A percentile compares a stretch with the other conserved stretches of the same genome.
Conservation (phyloP, 2,888 invertebrate genomes). For the Agrotis segetum region DNA sequence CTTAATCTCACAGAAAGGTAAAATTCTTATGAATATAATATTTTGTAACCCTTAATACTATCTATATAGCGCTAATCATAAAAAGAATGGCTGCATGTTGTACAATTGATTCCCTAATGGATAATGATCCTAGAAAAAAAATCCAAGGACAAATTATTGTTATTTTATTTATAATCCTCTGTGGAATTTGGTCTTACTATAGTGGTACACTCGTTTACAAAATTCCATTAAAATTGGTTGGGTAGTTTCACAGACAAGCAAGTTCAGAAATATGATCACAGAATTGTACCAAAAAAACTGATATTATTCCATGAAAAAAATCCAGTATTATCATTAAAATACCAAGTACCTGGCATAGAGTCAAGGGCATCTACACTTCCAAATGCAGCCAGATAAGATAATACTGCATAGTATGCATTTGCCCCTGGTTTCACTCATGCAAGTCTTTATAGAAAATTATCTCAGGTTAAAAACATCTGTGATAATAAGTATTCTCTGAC, state of each 20-base stretch:
- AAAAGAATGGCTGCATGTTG: neutral
- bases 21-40: too few relatives aligned
- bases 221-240: too few relatives aligned
- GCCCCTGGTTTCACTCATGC: neutral
- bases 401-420: neutral
- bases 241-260: too few relatives aligned
- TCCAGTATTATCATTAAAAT: slow-evolving; percentile 9
- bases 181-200: neutral
- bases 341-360: neutral
- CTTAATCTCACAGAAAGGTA: too few relatives aligned
- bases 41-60: too few relatives aligned
- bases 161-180: neutral
- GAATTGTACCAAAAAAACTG: too few relatives aligned
- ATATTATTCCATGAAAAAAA: neutral
- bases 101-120: neutral
- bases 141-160: neutral
- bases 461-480: too few relatives aligned
- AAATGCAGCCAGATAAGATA: slow-evolving; percentile 52
- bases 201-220: too few relatives aligned
- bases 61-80: too few relatives aligned
- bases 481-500: neutral
- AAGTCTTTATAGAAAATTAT: neutral
- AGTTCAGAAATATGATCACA: too few relatives aligned
- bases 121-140: neutral
- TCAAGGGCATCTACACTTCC: slow-evolving; percentile 41